A percentile compares a stretch with the other conserved stretches of the same genome.
Conservation (phyloP, 2,797 vertebrate species). For the Poecilia velifera region DNA sequence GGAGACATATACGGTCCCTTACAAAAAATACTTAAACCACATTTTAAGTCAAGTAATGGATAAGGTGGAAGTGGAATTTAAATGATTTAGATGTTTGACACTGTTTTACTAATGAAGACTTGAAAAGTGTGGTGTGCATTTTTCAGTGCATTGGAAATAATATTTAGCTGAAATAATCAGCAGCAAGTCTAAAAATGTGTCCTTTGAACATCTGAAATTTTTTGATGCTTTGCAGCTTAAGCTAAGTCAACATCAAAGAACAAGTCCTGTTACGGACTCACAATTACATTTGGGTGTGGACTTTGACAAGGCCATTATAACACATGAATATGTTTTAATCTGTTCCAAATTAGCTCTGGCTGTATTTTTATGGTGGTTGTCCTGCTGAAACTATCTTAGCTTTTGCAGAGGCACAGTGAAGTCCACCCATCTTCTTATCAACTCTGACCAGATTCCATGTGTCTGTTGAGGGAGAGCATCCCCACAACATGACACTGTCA, state of each 20-base stretch:
- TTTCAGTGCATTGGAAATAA: background rate
- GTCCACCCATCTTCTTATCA: background rate
- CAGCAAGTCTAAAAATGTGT: background rate
- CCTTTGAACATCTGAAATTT: background rate
- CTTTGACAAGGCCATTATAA: background rate
- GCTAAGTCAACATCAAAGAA: background rate
- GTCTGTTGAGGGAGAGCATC: background rate
- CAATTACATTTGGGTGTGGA: background rate
- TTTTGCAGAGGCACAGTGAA: background rate
- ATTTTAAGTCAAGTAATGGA: background rate
- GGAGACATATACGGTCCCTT: slow-evolving; percentile 35
- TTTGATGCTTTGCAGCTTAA: background rate
- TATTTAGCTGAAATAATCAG: background rate
- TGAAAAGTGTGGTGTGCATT: background rate
- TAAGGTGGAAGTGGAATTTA: background rate
- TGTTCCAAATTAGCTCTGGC: background rate
- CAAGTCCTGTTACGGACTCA: background rate
- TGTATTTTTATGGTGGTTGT: no score
- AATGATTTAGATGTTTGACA: background rate
- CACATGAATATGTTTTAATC: background rate
- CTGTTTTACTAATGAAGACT: background rate
- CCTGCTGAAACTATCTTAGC: no score
- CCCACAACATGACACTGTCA: background rate
- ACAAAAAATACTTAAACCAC: background rate
- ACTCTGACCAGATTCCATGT: background rate